Evolutionary conservation across 1,140 invertebrate genomes (phyloP), one percentile per base, ranked within the genome.

Genomic region (Euschistus heros): DNA sequence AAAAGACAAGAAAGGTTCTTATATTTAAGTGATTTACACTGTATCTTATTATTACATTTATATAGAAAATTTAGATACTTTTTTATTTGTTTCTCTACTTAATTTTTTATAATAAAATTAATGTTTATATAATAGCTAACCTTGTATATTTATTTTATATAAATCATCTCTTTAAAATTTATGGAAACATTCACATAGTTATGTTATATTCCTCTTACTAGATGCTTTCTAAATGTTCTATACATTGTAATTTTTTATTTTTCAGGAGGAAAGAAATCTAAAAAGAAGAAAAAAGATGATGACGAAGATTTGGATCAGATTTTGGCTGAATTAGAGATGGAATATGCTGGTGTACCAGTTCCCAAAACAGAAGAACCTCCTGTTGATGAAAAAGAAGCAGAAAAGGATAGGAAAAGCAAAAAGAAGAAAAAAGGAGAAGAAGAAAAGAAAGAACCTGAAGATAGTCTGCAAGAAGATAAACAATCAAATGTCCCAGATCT

Each of bases 301-400:
- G 87, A 90, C 73, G 88, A 92, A 71, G 89, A 92, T 73, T 79
- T 92, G 67, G 89, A 93, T 72, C 87, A 89, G 75, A 85, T 90
- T 54, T 75, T 93, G 69, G 89, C 88, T 26, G 87, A 90, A 76
- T 76, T 89, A 67, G 83, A 86, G 80, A 79, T 87, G 73, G 87
- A 90, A 76, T 88, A 89, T 78, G 77, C 85, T 64, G 86, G 84
- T 30, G 67, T 60, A 64, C 62, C 30, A 20, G 66, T 67, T 46
- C 66, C 52, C 47, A 70, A 70, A 65, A 57, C 72, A 59, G 62
- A 66, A 37, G 69, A 71, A 64, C 70, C 68, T 13, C 62, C 62
- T 17, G 57, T 14, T n/a, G 66, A 67, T 46, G 66, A 68, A 68
- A 70, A 69, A 68, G 67, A 70, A 68, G 71, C 42, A 65, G 78